Evolutionary conservation across 2,888 invertebrate species (phyloP), one percentile per base, ranked within the genome.

Genomic region (Eristalis pertinax): DNA sequence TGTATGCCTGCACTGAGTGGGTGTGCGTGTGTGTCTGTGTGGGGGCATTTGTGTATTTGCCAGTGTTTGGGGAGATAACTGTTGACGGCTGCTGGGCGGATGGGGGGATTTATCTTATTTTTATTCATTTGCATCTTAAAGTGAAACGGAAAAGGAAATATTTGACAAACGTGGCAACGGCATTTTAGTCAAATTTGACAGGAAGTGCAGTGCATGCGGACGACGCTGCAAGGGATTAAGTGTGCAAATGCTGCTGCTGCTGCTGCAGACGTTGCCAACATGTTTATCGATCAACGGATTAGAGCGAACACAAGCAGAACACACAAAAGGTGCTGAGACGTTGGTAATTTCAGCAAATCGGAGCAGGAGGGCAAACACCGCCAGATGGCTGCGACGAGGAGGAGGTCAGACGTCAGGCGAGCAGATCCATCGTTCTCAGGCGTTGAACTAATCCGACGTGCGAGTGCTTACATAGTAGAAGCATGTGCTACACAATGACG

Each of bases 121-220:
- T 60, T 29, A 29, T 60, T 60, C 60, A 60, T 60, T 60, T 60
- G 60, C 60, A 60, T 60, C 60, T 60, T 60, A 15, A 60, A 60
- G 60, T 60, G 60, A 26, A 29, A 65, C 32, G 70, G 70, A 70
- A 56, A 56, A 62, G 69, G 68, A 74, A 75, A 81, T 81, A 69
- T 81, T 81, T 81, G 75, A 80, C 80, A 80, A 80, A 80, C 80
- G 80, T 80, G 73, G 73, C 50, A 60, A 60, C 60, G 60, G 60
- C 13, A 60, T 26, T 60, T 60, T 26, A 29, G 26, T 26, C 60
- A 60, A 60, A 60, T 60, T 60, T 60, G 60, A 60, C 60, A 60
- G 60, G 60, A 60, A 60, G 26, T 26, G 60, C 15, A 15, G 58
- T 15, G 43, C 43, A n/a, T 43, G 43, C n/a, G 43, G 43, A 43